Evolutionary conservation across 2,113 vertebrate genomes (phyloP), one percentile per base, ranked within the genome.

Genomic region (Poeciliopsis occidentalis): DNA sequence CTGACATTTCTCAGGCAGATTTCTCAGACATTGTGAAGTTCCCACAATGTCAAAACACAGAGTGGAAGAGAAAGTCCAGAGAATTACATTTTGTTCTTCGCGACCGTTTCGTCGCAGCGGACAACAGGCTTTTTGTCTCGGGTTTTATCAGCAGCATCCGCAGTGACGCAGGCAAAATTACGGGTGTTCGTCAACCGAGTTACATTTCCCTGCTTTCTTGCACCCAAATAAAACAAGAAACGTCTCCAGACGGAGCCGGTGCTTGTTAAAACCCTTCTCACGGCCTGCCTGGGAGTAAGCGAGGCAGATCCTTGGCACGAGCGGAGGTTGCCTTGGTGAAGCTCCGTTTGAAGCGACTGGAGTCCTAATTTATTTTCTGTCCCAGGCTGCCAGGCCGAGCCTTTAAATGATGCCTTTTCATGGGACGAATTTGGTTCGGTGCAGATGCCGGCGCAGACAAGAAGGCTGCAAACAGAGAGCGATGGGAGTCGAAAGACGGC

Each of bases 1-100:
- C 89, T 90, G 86, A 88, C 89, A 89, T 91, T 90, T 91, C 80
- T 86, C 80, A 78, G 79, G 84, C 72, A 86, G 86, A 89, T 92
- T 86, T 89, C 86, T 76, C 47, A n/a, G n/a, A n/a, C n/a, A n/a
- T n/a, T 13, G 79, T 37, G 19, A 76, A 79, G 78, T 79, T 75
- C 60, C 51, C 24, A n/a, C n/a, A 29, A 66, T 77, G 76, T 64
- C 60, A 71, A 67, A 72, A 81, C 51, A 81, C 37, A 64, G 60
- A 66, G 77, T 4, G 13, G 22, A 79, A 67, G 78, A 71, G 72
- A 62, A 51, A 19, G 31, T 64, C 19, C 12, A 12, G 13, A 44
- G 51, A n/a, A 57, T 10, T 29, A n/a, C n/a, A 5, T 57, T 57
- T 75, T 31, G 64, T n/a, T 51, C 64, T 26, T 2, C 73, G 29